Conservation (phyloP, 2,888 invertebrate genomes). For the Phania funesta region DNA sequence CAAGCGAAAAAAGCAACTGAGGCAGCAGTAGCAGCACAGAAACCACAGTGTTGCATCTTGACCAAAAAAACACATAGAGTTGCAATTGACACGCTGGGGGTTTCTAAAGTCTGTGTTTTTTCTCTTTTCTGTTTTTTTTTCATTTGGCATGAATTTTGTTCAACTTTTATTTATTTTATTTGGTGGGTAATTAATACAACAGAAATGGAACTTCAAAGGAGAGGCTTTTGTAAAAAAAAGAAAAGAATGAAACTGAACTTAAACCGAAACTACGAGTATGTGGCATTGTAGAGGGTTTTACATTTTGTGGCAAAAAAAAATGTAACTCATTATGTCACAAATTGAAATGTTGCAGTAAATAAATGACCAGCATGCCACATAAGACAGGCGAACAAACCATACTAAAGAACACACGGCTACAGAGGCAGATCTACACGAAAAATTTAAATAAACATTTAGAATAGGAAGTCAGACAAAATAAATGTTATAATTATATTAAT, state of each 20-base stretch:
- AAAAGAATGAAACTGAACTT: slow-evolving; percentile 34
- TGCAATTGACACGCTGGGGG: slow-evolving; percentile 4
- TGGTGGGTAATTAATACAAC: slow-evolving; percentile 63
- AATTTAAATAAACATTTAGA: not conserved
- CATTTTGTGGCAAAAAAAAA: slow-evolving; percentile 67
- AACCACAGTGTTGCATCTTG: slow-evolving; percentile 28
- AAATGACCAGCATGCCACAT: slow-evolving; percentile 71
- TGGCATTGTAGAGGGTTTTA: slow-evolving; percentile 49
- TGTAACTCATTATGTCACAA: slow-evolving; percentile 80
- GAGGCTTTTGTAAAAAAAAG: slow-evolving; percentile 21
- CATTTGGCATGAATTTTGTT: slow-evolving; percentile 58
- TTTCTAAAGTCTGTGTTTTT: slow-evolving; percentile 13
- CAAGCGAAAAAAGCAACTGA: not conserved
- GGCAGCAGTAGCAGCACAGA: slow-evolving; percentile 1
- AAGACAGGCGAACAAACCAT: slow-evolving; percentile 65
- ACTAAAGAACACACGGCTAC: not conserved
- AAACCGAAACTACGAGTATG: slow-evolving; percentile 19
- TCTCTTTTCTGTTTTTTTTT: not conserved
- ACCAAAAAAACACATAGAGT: slow-evolving; percentile 18
- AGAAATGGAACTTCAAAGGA: slow-evolving; percentile 50
- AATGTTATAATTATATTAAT: slow-evolving; percentile 31
- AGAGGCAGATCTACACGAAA: slow-evolving; percentile 13
- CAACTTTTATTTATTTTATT: slow-evolving; percentile 59
- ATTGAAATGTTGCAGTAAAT: slow-evolving; percentile 79
- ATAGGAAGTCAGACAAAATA: not conserved